A percentile compares a stretch with the other conserved stretches of the same genome.
phyloP scores from a whole-genome alignment of 1,140 invertebrate species.

The Trichonephila clavata region DNA sequence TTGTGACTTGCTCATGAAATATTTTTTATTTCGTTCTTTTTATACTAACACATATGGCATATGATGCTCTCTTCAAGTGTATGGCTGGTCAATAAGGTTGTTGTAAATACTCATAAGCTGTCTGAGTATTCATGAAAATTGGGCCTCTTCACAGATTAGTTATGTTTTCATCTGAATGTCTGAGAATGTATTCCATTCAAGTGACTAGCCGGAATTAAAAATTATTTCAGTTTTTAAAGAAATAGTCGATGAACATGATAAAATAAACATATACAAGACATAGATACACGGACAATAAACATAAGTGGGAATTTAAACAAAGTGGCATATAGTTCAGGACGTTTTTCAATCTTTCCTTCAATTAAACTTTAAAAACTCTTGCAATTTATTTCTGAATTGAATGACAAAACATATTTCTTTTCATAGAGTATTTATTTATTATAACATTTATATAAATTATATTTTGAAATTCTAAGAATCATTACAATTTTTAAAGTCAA shows the following conservation, averaged over 20 bases:
- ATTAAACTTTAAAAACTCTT: no score
- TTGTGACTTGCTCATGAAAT: neutral
- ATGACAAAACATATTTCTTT: no score
- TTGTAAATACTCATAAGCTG: neutral
- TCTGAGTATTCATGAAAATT: neutral
- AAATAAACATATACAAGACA: slow-evolving; percentile 14
- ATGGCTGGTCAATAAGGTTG: neutral
- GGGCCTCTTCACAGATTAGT: neutral
- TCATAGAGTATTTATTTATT: no score
- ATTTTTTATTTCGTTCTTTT: no score
- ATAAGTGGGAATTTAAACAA: neutral
- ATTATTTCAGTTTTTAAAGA: neutral
- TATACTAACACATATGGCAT: neutral
- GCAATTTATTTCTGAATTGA: no score
- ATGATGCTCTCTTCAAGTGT: neutral
- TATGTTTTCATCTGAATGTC: neutral
- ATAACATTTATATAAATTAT: no score
- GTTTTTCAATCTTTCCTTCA: no score
- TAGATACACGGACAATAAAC: neutral
- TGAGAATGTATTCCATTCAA: slow-evolving; percentile 34
- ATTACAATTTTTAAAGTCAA: no score
- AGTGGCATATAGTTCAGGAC: no score
- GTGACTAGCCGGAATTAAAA: slow-evolving; percentile 59
- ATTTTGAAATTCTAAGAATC: no score
- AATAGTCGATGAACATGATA: slow-evolving; percentile 2